These are phyloP conservation scores for Forbesichthys papilliferus DNA, from an alignment of 2,113 vertebrate genomes.

Conservation along the genomic window DNA sequence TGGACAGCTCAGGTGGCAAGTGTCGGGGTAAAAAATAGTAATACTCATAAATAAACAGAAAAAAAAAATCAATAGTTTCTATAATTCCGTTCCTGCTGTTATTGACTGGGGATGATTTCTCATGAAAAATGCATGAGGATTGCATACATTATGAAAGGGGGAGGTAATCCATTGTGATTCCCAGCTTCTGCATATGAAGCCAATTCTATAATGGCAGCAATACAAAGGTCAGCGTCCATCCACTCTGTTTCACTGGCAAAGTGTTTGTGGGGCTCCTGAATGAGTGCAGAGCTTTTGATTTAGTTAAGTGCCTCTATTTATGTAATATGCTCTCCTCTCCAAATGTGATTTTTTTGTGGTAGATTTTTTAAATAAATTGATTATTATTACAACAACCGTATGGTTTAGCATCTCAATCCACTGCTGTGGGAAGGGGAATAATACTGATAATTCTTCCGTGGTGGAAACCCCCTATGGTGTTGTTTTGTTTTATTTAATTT, in stretches of 20 bases:
- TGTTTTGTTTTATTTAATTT: background rate
- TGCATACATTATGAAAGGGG: slow-evolving; percentile 1
- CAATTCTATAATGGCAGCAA: slow-evolving; percentile 15
- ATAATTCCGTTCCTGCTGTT: background rate
- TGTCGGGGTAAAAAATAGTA: background rate
- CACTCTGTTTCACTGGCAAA: slow-evolving; percentile 8
- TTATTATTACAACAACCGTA: slow-evolving; percentile 22
- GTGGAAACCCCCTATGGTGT: background rate
- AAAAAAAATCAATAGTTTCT: background rate
- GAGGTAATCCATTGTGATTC: slow-evolving; percentile 25
- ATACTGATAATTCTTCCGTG: no score
- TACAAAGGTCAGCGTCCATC: slow-evolving; percentile 34
- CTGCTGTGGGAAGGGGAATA: background rate
- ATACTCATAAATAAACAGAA: slow-evolving; percentile 1
- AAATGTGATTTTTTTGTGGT: slow-evolving; percentile 33
- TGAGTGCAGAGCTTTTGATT: slow-evolving; percentile 38
- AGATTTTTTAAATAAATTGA: slow-evolving; percentile 38
- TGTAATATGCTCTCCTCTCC: slow-evolving; percentile 26
- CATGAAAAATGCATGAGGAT: slow-evolving; percentile 17
- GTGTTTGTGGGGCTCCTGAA: slow-evolving; percentile 26
- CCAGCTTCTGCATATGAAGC: slow-evolving; percentile 11
- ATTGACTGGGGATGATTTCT: slow-evolving; percentile 4
- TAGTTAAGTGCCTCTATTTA: slow-evolving; percentile 38
- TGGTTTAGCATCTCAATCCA: background rate
- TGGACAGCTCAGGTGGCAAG: background rate